These are phyloP conservation scores for Elegia similella DNA, from an alignment of 2,888 invertebrate genomes.

Conservation along the genomic window DNA sequence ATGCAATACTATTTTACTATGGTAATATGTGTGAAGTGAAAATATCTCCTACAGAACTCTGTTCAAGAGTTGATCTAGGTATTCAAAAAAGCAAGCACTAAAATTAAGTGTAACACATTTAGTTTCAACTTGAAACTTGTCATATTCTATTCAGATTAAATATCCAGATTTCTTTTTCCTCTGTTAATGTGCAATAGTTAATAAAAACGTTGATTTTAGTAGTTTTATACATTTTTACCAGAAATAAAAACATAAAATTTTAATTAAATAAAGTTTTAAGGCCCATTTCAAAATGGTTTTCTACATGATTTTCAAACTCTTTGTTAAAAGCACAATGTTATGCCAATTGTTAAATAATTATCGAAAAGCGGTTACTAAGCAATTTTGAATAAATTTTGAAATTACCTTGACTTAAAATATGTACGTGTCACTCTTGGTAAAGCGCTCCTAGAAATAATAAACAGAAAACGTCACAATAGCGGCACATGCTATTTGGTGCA, in stretches of 20 bases:
- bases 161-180: no score
- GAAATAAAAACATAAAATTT: background rate
- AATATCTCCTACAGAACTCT: background rate
- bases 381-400: constrained; percentile 48
- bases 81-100: no score
- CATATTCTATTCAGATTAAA: no score
- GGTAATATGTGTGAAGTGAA: constrained; percentile 40
- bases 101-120: no score
- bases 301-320: constrained; percentile 11
- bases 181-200: no score
- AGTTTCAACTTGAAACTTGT: no score
- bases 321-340: constrained; percentile 1
- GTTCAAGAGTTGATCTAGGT: no score
- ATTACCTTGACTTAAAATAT: constrained; percentile 87
- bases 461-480: constrained; percentile 61
- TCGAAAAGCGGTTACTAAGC: constrained; percentile 31
- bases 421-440: constrained; percentile 92
- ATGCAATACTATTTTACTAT: constrained; percentile 23
- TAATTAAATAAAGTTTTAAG: background rate
- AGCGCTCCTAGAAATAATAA: constrained; percentile 86
- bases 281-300: background rate
- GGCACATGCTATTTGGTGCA: constrained; percentile 46
- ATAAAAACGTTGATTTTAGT: no score
- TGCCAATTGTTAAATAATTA: background rate
- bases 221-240: background rate